Base-by-base conservation (phyloP, 35 echinoderm and acorn worm genomes). In the Diadema setosum region DNA sequence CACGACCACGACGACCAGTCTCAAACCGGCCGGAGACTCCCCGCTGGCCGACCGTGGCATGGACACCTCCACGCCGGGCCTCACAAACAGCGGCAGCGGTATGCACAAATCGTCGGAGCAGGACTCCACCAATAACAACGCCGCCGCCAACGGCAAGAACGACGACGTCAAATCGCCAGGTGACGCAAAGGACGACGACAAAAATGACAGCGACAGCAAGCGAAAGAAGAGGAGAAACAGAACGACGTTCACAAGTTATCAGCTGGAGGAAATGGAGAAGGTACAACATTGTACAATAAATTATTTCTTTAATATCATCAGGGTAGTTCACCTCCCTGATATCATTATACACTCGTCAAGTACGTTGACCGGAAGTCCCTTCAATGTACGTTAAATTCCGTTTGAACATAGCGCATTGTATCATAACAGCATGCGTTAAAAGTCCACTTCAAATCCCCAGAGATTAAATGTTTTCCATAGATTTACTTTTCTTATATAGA, bases 211-310 rank as follows among this genome's bases (percentile, higher is more conserved):
- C 55, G 92, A 88, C 61, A 86, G 39, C 41, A 99, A 99, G 65
- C 81, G 96, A 75, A 99, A 99, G 81, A 99, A 99, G 58, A 82
- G 96, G 75, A 50, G 96, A 32, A 99, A 99, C 59, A 50, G 96
- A 42, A 99, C 96, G 25, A 99, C 96, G 27, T 99, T 99, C 75
- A 99, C 96, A 0, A 99, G 96, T 44, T 99, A 95, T 65, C 96
- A 99, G 60, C 81, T 99, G 1, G 96, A 99, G 21, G 96, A 99
- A 59, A 99, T 99, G 96, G 96, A 99, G 61, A 94, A 89, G 75
- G 96, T 78, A 44, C 14, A n/a, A 78, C 4, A n/a, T 11, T 52
- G 48, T n/a, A n/a, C n/a, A n/a, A n/a, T n/a, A n/a, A n/a, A n/a
- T n/a, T n/a, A n/a, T n/a, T n/a, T n/a, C n/a, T n/a, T n/a, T n/a